phyloP scores from a whole-genome alignment of 1,140 invertebrate genomes.

The Drosophila arawakana region DNA sequence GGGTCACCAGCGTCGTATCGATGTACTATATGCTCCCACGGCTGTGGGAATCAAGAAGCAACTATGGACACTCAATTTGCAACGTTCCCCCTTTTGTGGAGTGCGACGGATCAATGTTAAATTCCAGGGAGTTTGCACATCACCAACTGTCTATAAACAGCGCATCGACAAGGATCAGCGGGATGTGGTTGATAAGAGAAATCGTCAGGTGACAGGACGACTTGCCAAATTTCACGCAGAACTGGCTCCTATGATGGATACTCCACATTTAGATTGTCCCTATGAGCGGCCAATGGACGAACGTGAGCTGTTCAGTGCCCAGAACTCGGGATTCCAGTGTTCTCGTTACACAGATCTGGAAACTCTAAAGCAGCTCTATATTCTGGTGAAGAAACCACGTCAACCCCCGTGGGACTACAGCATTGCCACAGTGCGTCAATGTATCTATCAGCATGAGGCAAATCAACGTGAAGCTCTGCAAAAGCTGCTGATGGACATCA shows the following conservation, averaged over 20 bases:
- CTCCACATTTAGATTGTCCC: constrained; percentile 49
- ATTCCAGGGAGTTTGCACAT: constrained; percentile 54
- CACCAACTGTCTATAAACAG: constrained; percentile 24
- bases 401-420: constrained; percentile 64
- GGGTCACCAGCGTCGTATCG: constrained; percentile 28
- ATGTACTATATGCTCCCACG: constrained; percentile 56
- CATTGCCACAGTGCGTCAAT: constrained; percentile 44
- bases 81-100: constrained; percentile 50
- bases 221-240: constrained; percentile 46
- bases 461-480: constrained; percentile 46
- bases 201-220: constrained; percentile 11
- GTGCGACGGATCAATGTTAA: constrained; percentile 34
- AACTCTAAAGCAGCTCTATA: constrained; percentile 59
- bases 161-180: constrained; percentile 39
- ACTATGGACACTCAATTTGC: constrained; percentile 35
- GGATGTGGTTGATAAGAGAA: constrained; percentile 40
- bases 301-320: constrained; percentile 60
- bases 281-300: constrained; percentile 63
- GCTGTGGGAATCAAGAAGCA: constrained; percentile 51
- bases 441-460: constrained; percentile 38
- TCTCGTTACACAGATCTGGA: constrained; percentile 67
- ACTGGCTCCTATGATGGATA: constrained; percentile 49
- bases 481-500: constrained; percentile 29
- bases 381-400: constrained; percentile 63
- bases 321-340: constrained; percentile 60